These are phyloP conservation scores for Lysandra bellargus DNA, from an alignment of 2,888 invertebrate species.

Conservation along the genomic window DNA sequence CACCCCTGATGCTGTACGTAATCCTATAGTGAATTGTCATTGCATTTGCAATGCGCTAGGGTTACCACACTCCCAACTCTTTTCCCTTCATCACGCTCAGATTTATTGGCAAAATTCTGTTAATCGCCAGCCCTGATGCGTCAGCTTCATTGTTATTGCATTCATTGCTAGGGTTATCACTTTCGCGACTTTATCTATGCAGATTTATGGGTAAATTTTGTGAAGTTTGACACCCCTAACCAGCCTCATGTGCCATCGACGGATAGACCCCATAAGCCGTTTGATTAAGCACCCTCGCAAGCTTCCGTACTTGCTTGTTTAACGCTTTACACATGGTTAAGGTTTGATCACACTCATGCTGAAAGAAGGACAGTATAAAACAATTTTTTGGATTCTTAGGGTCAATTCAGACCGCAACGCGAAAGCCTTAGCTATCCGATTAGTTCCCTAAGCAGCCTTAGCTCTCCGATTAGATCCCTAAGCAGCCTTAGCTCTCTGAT, in stretches of 20 bases:
- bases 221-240: neutral
- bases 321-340: conserved; percentile 2
- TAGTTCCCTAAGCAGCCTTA: too few species aligned
- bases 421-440: too few species aligned
- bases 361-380: neutral
- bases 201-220: neutral
- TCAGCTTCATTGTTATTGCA: neutral
- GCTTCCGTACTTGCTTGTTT: neutral
- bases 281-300: conserved; percentile 13
- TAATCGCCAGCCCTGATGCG: neutral
- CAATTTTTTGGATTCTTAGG: too few species aligned
- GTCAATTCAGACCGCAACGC: too few species aligned
- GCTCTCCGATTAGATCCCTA: too few species aligned
- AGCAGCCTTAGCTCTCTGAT: too few species aligned
- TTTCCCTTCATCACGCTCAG: neutral
- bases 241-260: neutral
- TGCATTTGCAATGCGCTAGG: neutral
- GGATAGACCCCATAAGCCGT: conserved; percentile 5
- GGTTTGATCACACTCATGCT: neutral
- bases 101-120: neutral
- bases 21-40: conserved; percentile 22
- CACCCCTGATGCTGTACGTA: neutral
- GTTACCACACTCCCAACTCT: neutral
- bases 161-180: neutral
- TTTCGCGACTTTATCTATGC: neutral